These are phyloP conservation scores for Gobionotothen gibberifrons DNA, from an alignment of 2,797 vertebrate species.

Conservation along the genomic window DNA sequence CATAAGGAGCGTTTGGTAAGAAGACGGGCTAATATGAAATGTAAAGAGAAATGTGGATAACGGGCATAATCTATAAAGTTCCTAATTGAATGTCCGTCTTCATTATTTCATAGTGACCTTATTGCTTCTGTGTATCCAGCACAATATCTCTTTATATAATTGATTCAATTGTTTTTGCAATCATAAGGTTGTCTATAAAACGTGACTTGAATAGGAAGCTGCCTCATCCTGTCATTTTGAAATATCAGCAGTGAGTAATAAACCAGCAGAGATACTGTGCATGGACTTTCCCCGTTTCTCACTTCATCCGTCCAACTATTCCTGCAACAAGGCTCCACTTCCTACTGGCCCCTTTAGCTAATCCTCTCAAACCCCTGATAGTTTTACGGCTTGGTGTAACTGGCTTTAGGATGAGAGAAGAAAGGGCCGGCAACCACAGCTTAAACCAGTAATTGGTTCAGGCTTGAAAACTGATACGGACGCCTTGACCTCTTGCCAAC, in stretches of 20 bases:
- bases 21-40: not conserved
- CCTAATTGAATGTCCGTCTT: not conserved
- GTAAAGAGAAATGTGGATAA: not conserved
- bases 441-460: slow-evolving; percentile 79
- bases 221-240: slow-evolving; percentile 1
- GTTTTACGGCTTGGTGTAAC: slow-evolving; percentile 78
- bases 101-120: not conserved
- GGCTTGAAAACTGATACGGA: slow-evolving; percentile 74
- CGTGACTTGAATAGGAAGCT: not conserved
- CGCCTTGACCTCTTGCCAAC: slow-evolving; percentile 65
- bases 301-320: slow-evolving; percentile 25
- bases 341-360: slow-evolving; percentile 60
- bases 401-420: slow-evolving; percentile 73
- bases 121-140: not conserved
- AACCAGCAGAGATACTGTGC: not conserved
- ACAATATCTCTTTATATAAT: not conserved
- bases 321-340: slow-evolving; percentile 52
- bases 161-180: not conserved
- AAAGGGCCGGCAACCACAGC: slow-evolving; percentile 71
- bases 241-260: not conserved
- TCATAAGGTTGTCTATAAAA: not conserved
- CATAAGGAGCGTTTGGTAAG: not conserved
- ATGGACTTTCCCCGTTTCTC: slow-evolving; percentile 2
- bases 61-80: not conserved
- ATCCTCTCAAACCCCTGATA: slow-evolving; percentile 73